A percentile compares a stretch with the other conserved stretches of the same genome.
Evolutionary conservation across 92 coral and sea anemone species (phyloP).

Genomic region (Parazoanthus swiftii): DNA sequence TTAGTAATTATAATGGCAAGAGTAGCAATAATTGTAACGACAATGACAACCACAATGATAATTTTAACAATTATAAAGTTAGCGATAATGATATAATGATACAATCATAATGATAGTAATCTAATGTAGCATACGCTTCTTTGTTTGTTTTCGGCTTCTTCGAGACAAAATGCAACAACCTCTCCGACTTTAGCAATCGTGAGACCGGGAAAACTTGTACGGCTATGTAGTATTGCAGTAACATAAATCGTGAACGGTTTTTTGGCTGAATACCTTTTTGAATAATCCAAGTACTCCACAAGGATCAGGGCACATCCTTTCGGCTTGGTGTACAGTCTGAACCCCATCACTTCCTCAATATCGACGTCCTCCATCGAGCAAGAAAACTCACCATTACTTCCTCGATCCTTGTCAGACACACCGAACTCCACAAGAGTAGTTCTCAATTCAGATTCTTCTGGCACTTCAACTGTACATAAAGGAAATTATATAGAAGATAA

Average conservation of each 20-base stretch:
- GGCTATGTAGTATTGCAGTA: background rate
- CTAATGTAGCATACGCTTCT: no score
- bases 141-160: no score
- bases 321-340: constrained; percentile 60
- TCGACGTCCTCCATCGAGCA: constrained; percentile 88
- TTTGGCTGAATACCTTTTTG: constrained; percentile 23
- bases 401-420: constrained; percentile 80
- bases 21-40: background rate
- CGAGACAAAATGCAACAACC: no score
- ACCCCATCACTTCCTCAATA: constrained; percentile 81
- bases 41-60: no score
- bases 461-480: constrained; percentile 57
- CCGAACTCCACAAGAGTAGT: constrained; percentile 61
- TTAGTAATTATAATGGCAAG: no score
- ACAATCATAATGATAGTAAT: no score
- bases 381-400: constrained; percentile 68
- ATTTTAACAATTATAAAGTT: no score
- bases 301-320: constrained; percentile 85
- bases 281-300: constrained; percentile 66
- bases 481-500: no score
- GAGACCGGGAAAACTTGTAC: background rate
- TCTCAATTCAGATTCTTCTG: constrained; percentile 71
- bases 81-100: no score
- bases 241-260: no score
- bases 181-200: no score